Base-by-base conservation (phyloP, 2,888 invertebrate species). In the Drosophila formosana region DNA sequence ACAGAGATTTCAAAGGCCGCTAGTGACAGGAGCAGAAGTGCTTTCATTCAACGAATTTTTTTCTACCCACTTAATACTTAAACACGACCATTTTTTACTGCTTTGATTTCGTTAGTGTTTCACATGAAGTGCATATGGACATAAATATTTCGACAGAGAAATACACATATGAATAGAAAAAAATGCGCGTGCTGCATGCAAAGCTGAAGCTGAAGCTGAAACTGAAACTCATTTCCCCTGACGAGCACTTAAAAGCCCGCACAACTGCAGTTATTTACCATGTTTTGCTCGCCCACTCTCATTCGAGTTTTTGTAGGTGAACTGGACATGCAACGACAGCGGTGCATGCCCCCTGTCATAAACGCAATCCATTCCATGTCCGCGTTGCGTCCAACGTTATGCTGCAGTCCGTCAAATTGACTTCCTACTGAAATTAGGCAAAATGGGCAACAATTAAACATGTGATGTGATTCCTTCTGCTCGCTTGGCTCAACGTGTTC, bases 221-320 rank as follows among this genome's bases (percentile, higher is more conserved):
- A 74, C 46, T 62, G 65, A 78, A 75, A 79, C 77, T 74, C 75
- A 80, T 78, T 83, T 79, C 74, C 80, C 69, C 43, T 63, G 81
- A 65, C 61, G 79, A 64, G 75, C 75, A 80, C 83, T 86, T 72
- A 70, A 82, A 82, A 82, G 83, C 75, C 66, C 78, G 83, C 83
- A 52, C 70, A 71, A 73, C 75, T 88, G 83, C 83, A 83, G 83
- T 86, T 86, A 88, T 88, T 83, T 78, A 47, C 73, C 84, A 69
- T 86, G 83, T 78, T 82, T 78, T 68, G 65, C 62, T 58, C 66
- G 49, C 45, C 49, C 41, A 57, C 39, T 50, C 11, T 8, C 6
- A 30, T 25, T 39, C 25, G 37, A 47, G n/a, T 47, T 55, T 46
- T 52, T 41, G 32, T 39, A 56, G 34, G 8, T 41, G 39, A 37